These are phyloP conservation scores for Caenorhabditis inopinata DNA, from an alignment of 1,140 invertebrate species.

Conservation along the genomic window DNA sequence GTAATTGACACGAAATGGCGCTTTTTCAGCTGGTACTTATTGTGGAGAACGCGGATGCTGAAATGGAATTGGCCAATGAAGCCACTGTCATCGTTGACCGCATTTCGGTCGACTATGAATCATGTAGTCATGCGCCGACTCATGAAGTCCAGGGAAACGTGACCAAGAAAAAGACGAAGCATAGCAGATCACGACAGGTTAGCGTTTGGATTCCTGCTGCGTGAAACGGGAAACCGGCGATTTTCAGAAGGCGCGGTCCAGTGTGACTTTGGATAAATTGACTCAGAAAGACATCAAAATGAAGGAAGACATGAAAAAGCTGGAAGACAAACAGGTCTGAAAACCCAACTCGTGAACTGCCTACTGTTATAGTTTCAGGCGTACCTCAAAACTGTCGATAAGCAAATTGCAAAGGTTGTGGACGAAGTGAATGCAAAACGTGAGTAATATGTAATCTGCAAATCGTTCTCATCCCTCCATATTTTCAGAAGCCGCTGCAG, in stretches of 20 bases:
- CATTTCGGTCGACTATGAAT: conserved; percentile 30
- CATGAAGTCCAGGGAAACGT: conserved; percentile 28
- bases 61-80: conserved; percentile 6
- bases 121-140: conserved; percentile 23
- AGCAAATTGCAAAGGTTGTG: conserved; percentile 13
- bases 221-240: not conserved
- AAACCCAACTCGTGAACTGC: not conserved
- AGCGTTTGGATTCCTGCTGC: not conserved
- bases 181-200: conserved; percentile 1
- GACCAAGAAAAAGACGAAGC: conserved; percentile 12
- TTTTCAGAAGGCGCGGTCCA: conserved; percentile 1
- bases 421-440: conserved; percentile 11
- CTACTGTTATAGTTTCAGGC: not conserved
- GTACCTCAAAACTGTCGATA: not conserved
- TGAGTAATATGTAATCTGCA: not conserved
- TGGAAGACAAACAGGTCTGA: not conserved
- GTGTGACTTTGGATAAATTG: not conserved
- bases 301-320: not conserved
- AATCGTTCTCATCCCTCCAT: no score
- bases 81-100: conserved; percentile 19
- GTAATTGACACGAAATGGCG: not conserved
- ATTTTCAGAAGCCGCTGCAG: not conserved
- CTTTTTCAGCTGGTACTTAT: conserved; percentile 13
- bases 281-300: conserved; percentile 1
- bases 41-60: conserved; percentile 20